Evolutionary conservation across 2,888 invertebrate genomes (phyloP), one percentile per base, ranked within the genome.

Genomic region (Eurytoma adleriae): DNA sequence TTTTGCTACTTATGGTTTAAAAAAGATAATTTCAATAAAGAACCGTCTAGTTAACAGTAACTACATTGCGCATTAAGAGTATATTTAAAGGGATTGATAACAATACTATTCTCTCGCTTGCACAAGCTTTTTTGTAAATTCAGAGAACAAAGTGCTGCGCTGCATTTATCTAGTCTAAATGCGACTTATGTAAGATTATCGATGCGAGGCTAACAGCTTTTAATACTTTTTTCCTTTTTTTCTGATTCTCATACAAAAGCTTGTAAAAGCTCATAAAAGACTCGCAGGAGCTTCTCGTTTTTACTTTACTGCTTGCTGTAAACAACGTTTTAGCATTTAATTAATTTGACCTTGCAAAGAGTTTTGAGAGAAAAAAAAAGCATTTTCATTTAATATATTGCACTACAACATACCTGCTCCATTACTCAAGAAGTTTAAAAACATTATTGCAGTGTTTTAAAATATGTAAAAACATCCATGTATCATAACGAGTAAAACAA

Each of bases 111-210:
- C 72, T 72, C 71, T 76, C 72, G 57, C 62, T 48, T 18, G 16
- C 30, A 48, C 48, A 16, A 62, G 64, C 74, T 56, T 67, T 24
- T 75, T 61, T 66, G 40, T 62, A 64, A 56, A 18, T 70, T 62
- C 73, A 30, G 24, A 80, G 78, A 85, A 85, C 80, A 79, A 82
- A 76, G 73, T 70, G 68, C 69, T 66, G 69, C 79, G 61, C 76
- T 71, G 72, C 12, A 59, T 76, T 76, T 72, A 40, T 24, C 18
- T 62, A 48, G 20, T 64, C 50, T 50, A 70, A 66, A 57, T 62
- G 56, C 70, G 67, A 78, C 24, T 20, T 68, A 71, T 79, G 74
- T 79, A 82, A 79, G 59, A 78, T 82, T 79, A 82, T 79, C 78
- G 40, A 68, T 79, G 74, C 71, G 57, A 75, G 66, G 74, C 73